Conservation (phyloP, 2,888 invertebrate genomes). For the Callosobruchus maculatus region DNA sequence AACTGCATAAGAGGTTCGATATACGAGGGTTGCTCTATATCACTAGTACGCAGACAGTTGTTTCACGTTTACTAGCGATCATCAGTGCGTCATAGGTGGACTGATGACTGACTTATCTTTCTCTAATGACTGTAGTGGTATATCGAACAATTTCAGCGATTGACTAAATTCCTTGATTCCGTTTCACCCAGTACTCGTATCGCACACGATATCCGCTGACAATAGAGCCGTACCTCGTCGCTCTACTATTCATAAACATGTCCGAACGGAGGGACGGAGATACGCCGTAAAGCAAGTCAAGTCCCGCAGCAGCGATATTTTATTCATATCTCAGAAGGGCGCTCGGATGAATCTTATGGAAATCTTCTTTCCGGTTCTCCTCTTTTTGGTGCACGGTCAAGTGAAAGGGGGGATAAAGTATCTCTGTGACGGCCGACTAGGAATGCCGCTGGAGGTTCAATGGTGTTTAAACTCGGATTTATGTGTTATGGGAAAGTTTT, state of each 20-base stretch:
- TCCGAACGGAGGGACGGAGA: neutral
- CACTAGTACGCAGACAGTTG: no score
- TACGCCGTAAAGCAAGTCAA: neutral
- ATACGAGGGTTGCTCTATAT: no score
- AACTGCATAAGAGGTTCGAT: no score
- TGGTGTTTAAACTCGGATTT: neutral
- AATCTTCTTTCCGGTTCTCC: neutral
- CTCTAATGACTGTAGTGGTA: no score
- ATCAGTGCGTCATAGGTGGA: no score
- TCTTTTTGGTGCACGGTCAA: neutral
- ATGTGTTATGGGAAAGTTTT: neutral
- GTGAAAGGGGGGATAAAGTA: neutral
- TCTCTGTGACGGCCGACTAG: neutral
- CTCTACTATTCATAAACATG: neutral
- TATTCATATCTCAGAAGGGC: neutral
- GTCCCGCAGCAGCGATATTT: neutral
- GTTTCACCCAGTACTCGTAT: neutral
- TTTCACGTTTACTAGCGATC: no score
- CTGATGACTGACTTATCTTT: no score
- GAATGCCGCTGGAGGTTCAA: neutral
- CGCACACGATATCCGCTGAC: neutral
- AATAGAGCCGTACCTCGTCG: neutral
- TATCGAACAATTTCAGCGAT: no score
- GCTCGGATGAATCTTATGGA: neutral
- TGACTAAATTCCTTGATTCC: no score